Base-by-base conservation (phyloP, 2,888 invertebrate species). In the Torymus texanus region DNA sequence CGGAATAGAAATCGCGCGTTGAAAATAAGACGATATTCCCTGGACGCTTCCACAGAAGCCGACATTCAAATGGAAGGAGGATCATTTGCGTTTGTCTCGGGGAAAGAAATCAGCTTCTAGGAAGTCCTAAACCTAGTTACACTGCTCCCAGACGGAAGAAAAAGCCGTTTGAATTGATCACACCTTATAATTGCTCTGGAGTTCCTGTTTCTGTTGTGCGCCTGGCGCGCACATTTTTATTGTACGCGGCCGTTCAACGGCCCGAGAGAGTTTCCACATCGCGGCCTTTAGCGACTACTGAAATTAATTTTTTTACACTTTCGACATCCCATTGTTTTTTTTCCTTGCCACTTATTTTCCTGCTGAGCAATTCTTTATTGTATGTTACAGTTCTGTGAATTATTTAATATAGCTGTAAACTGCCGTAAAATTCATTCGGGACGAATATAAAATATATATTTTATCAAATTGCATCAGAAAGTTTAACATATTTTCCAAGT, bases 121-220 rank as follows among this genome's bases (percentile, higher is more conserved):
- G 81, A 81, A 81, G 75, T 75, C 50, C 75, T 81, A 81, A 81
- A 81, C 81, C 81, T 62, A 81, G 78, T 72, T 81, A 71, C 68
- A 55, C 8, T 29, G 67, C 56, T 5, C 8, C 56, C 65, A 67
- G 62, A 50, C 67, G 56, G 62, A 66, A 75, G 73, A 73, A 80
- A 77, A 74, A 74, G 80, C 74, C 53, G 80, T 73, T 76, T 63
- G 70, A 73, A 80, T 80, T 50, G 70, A 80, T 80, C 74, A 65
- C 80, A 77, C 77, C 77, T 77, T 70, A 70, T 75, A 77, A 80
- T 80, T 80, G 80, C 65, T 41, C 41, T 61, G 59, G 50, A 73
- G 79, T 67, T 76, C 72, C 80, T 75, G 65, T 66, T 41, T 41
- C 41, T 41, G 41, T 41, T 41, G 41, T 71, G 41, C 13, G 50